Evolutionary conservation across 2,888 invertebrate species (phyloP).

Genomic region (Pollenia angustigena): DNA sequence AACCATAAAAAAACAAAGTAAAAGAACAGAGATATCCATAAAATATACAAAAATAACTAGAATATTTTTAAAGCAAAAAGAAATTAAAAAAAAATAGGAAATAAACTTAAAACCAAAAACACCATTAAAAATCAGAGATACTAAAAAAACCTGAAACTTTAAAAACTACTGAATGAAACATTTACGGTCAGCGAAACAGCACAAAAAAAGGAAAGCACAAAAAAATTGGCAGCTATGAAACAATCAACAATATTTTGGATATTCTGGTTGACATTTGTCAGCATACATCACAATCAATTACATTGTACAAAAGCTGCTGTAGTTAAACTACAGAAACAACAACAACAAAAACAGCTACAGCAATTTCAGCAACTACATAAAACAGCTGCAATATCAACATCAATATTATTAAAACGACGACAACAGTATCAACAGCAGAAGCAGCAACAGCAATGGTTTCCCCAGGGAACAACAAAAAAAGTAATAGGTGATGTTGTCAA

Average conservation of each 20-base stretch:
- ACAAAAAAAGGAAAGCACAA: conserved; percentile 29
- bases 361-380: conserved; percentile 33
- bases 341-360: conserved; percentile 42
- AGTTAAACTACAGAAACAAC: conserved; percentile 45
- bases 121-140: conserved; percentile 2
- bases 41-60: conserved; percentile 58
- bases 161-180: conserved; percentile 46
- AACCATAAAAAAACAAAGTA: conserved; percentile 46
- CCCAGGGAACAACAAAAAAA: conserved; percentile 57
- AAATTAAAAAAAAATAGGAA: conserved; percentile 21
- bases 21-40: conserved; percentile 49
- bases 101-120: conserved; percentile 17
- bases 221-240: conserved; percentile 72
- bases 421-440: conserved; percentile 48
- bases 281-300: conserved; percentile 76
- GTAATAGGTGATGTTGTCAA: conserved; percentile 71
- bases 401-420: conserved; percentile 47
- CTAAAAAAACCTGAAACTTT: not conserved
- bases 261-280: conserved; percentile 81
- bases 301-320: conserved; percentile 66
- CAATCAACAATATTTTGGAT: conserved; percentile 78
- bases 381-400: conserved; percentile 61
- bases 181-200: not conserved
- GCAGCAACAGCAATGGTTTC: conserved; percentile 71
- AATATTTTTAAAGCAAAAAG: conserved; percentile 44